phyloP scores from a whole-genome alignment of 2,888 invertebrate genomes.

The Xestia ashworthii region DNA sequence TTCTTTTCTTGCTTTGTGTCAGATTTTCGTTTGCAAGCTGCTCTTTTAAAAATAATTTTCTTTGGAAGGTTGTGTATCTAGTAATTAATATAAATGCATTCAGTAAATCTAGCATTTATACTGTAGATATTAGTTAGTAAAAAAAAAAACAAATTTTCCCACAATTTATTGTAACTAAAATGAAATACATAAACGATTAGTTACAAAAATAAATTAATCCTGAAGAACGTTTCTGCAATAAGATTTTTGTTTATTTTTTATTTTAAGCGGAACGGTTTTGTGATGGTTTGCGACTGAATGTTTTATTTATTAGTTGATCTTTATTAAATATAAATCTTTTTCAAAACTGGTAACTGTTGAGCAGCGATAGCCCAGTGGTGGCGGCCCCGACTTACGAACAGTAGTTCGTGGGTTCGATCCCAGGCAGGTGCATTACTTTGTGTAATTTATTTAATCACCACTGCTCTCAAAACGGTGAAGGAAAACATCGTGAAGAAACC shows the following conservation, averaged over 20 bases:
- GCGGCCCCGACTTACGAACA: too few relatives aligned
- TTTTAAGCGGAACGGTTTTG: slow-evolving; percentile 9
- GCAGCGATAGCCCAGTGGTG: too few relatives aligned
- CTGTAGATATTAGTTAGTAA: not conserved
- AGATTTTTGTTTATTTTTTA: slow-evolving; percentile 42
- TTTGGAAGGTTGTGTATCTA: not conserved
- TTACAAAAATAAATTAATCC: slow-evolving; percentile 17
- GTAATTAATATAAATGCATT: not conserved
- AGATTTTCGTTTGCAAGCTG: not conserved
- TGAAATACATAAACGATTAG: not conserved
- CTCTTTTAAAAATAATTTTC: not conserved
- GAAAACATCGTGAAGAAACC: too few relatives aligned
- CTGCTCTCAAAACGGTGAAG: too few relatives aligned
- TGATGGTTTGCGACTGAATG: slow-evolving; percentile 23
- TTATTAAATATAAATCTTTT: too few relatives aligned
- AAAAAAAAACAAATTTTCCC: not conserved
- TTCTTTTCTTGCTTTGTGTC: slow-evolving; percentile 15
- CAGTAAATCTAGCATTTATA: not conserved
- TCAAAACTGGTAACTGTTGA: too few relatives aligned
- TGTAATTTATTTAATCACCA: too few relatives aligned
- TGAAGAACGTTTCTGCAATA: slow-evolving; percentile 27
- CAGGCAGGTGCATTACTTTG: too few relatives aligned
- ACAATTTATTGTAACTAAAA: not conserved
- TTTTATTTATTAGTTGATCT: slow-evolving; percentile 12
- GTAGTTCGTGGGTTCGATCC: too few relatives aligned